A percentile compares a stretch with the other conserved stretches of the same genome.
These are phyloP conservation scores for Boloria euphrosyne DNA, from an alignment of 2,888 invertebrate genomes.

Conservation along the genomic window DNA sequence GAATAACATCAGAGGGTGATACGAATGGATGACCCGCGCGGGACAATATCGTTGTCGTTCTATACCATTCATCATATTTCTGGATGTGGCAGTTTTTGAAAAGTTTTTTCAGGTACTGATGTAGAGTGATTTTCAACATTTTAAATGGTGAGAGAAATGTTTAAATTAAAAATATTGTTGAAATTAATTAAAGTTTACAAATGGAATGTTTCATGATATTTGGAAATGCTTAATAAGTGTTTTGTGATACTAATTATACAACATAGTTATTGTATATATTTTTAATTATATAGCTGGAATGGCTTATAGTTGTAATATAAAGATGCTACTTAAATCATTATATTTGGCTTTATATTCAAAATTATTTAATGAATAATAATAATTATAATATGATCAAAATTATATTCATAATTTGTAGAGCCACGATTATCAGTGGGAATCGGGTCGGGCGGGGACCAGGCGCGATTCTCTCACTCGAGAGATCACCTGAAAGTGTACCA, in stretches of 20 bases:
- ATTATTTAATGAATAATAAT: too few species aligned
- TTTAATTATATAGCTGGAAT: too few species aligned
- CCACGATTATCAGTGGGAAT: conserved; percentile 45
- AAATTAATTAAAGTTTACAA: too few species aligned
- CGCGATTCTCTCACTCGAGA: conserved; percentile 79
- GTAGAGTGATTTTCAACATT: neutral
- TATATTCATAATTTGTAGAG: conserved; percentile 40
- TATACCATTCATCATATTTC: conserved; percentile 35
- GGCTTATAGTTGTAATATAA: too few species aligned
- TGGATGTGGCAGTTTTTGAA: conserved; percentile 56
- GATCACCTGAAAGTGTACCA: conserved; percentile 81
- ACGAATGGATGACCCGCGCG: conserved; percentile 66
- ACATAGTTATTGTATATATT: too few species aligned
- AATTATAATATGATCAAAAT: neutral
- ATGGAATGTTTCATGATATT: too few species aligned
- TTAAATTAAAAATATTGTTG: too few species aligned
- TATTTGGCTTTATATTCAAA: too few species aligned
- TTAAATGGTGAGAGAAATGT: neutral
- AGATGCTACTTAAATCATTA: too few species aligned
- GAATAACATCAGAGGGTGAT: conserved; percentile 75
- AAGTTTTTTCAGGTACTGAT: neutral
- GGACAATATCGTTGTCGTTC: conserved; percentile 37
- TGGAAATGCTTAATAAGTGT: too few species aligned
- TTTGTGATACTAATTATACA: too few species aligned
- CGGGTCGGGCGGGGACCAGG: conserved; percentile 48